Base-by-base conservation (phyloP, 2,797 vertebrate species). In the Leptoclinus maculatus region DNA sequence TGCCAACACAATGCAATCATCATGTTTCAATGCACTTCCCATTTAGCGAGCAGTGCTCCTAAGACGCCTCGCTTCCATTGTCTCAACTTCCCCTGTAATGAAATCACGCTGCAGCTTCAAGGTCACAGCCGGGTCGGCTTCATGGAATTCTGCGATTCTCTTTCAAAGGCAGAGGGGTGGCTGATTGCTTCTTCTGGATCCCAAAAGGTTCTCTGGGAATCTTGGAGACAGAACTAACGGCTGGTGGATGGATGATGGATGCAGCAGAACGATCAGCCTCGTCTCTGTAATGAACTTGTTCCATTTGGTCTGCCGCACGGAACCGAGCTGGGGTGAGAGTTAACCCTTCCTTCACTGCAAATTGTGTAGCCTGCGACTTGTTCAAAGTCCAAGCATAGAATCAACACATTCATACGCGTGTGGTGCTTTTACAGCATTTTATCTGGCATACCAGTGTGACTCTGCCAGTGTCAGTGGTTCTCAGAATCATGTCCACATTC, bases 11-110 rank as follows among this genome's bases (percentile, higher is more conserved):
- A 79, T 80, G 60, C 87, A 86, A 87, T 83, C 76, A 82, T 70
- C 78, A 72, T 84, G 82, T 88, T 66, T 80, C 76, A 60, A 47
- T 41, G 78, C 78, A 85, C 82, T 75, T 65, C 59, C 86, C 65
- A 63, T 83, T 86, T 84, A 83, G 89, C 62, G 45, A 74, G 70
- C 62, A 27, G 71, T 76, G 67, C 66, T 71, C 66, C 73, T 78
- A 41, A 71, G 70, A 73, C 5, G 23, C 66, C 66, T 83, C 14
- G 13, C 76, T 43, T 83, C 68, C 57, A 63, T 73, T 70, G 77
- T 86, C 47, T 80, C 74, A 76, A 73, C 83, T 88, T 76, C 77
- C 87, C 83, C 77, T 85, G 82, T 89, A 94, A 94, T 94, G 91
- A 93, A 91, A 93, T 94, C 83, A 76, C 19, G 23, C 78, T 58